Evolutionary conservation across 2,797 vertebrate species (phyloP).

Genomic region (Clarias pachynema): DNA sequence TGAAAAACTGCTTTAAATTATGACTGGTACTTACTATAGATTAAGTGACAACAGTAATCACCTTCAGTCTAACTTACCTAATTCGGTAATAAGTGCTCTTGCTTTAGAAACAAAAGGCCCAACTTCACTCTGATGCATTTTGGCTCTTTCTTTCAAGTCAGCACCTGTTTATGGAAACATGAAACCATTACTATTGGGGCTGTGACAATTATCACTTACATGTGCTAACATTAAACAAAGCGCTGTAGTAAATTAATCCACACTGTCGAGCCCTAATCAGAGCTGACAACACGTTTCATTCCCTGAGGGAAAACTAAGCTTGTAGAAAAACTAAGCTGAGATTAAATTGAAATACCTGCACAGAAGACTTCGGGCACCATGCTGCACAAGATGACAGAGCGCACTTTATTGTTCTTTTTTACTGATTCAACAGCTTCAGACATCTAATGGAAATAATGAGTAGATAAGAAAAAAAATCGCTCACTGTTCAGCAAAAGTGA

Average conservation of each 20-base stretch:
- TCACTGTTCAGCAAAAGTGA: background rate
- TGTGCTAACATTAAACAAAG: background rate
- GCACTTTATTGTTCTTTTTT: slow-evolving; percentile 91
- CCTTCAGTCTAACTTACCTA: slow-evolving; percentile 73
- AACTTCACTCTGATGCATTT: slow-evolving; percentile 95
- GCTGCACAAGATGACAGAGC: slow-evolving; percentile 91
- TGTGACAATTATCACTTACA: background rate
- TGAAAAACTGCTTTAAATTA: background rate
- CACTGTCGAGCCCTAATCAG: background rate
- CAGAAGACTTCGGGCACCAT: slow-evolving; percentile 95
- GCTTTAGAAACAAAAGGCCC: slow-evolving; percentile 93
- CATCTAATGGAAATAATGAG: slow-evolving; percentile 72
- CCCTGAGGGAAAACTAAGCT: background rate
- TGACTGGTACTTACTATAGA: background rate
- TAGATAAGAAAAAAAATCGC: background rate
- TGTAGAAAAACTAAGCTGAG: background rate
- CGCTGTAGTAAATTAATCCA: background rate
- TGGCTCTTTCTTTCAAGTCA: slow-evolving; percentile 94
- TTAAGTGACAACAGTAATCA: background rate
- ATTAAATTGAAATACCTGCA: slow-evolving; percentile 79
- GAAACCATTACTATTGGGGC: background rate
- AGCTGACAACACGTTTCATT: background rate
- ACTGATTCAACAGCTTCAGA: slow-evolving; percentile 87
- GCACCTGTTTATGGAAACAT: slow-evolving; percentile 80
- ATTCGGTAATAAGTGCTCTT: slow-evolving; percentile 88